Base-by-base conservation (phyloP, 2,797 vertebrate species). In the Hozukius guyotensis region DNA sequence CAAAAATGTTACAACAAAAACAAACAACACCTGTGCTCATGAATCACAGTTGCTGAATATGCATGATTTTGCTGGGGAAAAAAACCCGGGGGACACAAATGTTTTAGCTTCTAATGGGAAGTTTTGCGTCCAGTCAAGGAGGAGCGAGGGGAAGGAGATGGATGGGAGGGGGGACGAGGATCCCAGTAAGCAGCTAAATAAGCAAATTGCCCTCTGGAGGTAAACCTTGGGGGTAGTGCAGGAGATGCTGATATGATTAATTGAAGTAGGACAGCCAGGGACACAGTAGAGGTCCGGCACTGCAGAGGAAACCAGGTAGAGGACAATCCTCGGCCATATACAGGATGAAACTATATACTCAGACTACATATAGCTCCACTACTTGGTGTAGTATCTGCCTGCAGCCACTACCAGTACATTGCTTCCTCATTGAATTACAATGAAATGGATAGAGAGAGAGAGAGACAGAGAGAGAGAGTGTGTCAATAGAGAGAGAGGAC, bases 181-280 rank as follows among this genome's bases (percentile, higher is more conserved):
- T 78, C 84, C 76, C 80, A 66, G 85, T 77, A 76, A 90, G 75
- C 53, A 83, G 83, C 91, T 92, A 93, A 93, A 94, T 92, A 94
- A 92, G 87, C 87, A 90, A 93, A 93, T 90, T 91, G 92, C 87
- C 90, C 93, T 90, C 91, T 92, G 86, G 93, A 94, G 90, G 90
- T 91, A 93, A 94, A 93, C 84, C 69, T 72, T 31, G 84, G 75
- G 87, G 85, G 88, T 78, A 78, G 86, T 60, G 85, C 34, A 22
- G 80, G 85, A 83, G 88, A 93, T 82, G 90, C 89, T 88, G 73
- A 87, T 90, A 90, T 95, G 94, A 96, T 95, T 94, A 94, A 95
- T 95, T 94, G 90, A 96, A 95, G 92, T 94, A 94, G 92, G 93
- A 94, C 93, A 92, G 75, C 77, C 90, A 89, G 90, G 93, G 92